Base-by-base conservation (phyloP, 2,888 invertebrate genomes). In the Gandaritis pyraliata region DNA sequence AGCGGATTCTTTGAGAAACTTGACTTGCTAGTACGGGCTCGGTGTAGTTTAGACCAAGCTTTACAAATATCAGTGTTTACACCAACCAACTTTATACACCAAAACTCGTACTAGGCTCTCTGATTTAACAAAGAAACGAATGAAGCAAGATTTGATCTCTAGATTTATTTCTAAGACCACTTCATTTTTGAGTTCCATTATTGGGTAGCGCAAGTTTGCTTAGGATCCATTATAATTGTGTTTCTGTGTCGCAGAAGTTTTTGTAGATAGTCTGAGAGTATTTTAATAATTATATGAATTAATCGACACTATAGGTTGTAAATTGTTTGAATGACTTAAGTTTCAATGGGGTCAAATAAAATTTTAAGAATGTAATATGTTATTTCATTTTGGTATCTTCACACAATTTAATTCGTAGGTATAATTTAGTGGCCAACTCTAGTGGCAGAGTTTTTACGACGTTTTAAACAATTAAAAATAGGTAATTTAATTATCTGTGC, bases 331-430 rank as follows among this genome's bases (percentile, higher is more conserved):
- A 85, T 73, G 78, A 86, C 76, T 84, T 90, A 84, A 88, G 87
- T 91, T 88, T 89, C 78, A 82, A 86, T 88, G 88, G 87, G 87
- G 88, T 89, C 90, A 88, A 90, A 91, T 90, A 90, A 90, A 91
- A 87, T 80, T 89, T 86, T 88, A 90, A 90, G 88, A 89, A 87
- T 78, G 78, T 83, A 78, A 61, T 46, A 41, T n/a, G 15, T 58
- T 38, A 47, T 71, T 73, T 75, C 59, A 62, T 18, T 47, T 33
- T 54, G 13, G 33, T 43, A 49, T 6, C 36, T 1, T 10, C 49
- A 36, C 36, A n/a, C n/a, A n/a, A n/a, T n/a, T n/a, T n/a, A n/a
- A n/a, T n/a, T n/a, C n/a, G n/a, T n/a, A n/a, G n/a, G n/a, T n/a
- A n/a, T n/a, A n/a, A n/a, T n/a, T n/a, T n/a, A n/a, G n/a, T n/a